phyloP scores from a whole-genome alignment of 2,113 vertebrate genomes.

The Carlito syrichta region DNA sequence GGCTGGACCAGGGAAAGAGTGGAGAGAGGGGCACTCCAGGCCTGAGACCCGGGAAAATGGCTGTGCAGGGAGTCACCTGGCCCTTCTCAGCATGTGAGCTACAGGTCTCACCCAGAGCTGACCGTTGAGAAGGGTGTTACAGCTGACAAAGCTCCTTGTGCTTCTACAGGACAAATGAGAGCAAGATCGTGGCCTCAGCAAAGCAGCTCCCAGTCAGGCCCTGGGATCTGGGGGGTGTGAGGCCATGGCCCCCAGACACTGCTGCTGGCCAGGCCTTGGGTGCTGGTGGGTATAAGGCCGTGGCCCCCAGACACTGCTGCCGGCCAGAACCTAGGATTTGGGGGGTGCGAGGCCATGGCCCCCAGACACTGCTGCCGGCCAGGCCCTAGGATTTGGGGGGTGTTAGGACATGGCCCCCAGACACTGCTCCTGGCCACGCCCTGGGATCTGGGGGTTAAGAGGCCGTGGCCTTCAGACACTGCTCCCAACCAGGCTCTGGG shows the following conservation, averaged over 20 bases:
- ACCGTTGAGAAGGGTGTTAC: not conserved
- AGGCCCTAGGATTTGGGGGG: not conserved
- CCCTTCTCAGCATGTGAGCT: accelerated
- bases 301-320: not conserved
- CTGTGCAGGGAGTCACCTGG: not conserved
- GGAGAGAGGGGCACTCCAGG: not conserved
- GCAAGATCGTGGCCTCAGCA: not conserved
- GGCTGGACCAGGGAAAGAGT: not conserved
- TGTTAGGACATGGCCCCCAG: not conserved
- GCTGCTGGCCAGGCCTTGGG: not conserved
- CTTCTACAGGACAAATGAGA: not conserved
- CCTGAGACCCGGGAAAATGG: not conserved
- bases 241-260: not conserved
- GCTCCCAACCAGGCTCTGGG: not conserved
- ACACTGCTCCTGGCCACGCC: not conserved
- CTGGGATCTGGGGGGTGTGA: not conserved
- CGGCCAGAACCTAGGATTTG: not conserved
- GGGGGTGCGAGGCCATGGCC: not conserved
- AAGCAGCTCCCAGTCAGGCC: not conserved
- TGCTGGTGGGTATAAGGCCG: not conserved
- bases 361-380: not conserved
- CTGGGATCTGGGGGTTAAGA: not conserved
- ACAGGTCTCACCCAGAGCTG: not conserved
- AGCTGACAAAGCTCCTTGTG: not conserved
- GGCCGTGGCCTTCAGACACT: accelerated